Conservation (phyloP, 1,140 invertebrate species). For the Geopemphigus sp. region DNA sequence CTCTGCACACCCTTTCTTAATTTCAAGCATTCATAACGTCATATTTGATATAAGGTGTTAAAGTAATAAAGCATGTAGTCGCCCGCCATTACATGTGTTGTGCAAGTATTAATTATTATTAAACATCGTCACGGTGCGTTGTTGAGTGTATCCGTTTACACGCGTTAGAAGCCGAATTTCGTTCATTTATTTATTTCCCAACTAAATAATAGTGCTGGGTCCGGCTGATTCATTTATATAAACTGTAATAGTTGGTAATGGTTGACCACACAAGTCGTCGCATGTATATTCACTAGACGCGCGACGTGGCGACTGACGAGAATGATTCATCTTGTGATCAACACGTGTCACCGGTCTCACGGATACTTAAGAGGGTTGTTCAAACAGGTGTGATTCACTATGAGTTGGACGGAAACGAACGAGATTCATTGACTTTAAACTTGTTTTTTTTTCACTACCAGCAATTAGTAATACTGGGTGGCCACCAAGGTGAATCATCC, state of each 20-base stretch:
- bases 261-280: constrained; percentile 4
- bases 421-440: constrained; percentile 29
- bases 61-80: too few relatives aligned
- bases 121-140: too few relatives aligned
- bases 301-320: neutral
- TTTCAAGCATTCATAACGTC: too few relatives aligned
- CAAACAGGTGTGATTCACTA: constrained; percentile 22
- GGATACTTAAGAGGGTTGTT: constrained; percentile 17
- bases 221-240: constrained; percentile 10
- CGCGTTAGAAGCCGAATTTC: neutral
- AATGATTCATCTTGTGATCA: neutral
- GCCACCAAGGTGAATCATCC: constrained; percentile 2
- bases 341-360: neutral
- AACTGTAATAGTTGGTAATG: neutral
- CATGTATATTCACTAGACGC: too few relatives aligned
- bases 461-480: neutral
- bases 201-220: neutral
- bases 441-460: constrained; percentile 1
- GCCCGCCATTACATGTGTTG: too few relatives aligned
- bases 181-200: neutral
- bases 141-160: neutral
- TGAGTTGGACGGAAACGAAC: neutral
- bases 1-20: too few relatives aligned
- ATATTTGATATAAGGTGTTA: too few relatives aligned
- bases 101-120: too few relatives aligned